phyloP scores from a whole-genome alignment of 2,797 vertebrate species.

The Brotula barbata region DNA sequence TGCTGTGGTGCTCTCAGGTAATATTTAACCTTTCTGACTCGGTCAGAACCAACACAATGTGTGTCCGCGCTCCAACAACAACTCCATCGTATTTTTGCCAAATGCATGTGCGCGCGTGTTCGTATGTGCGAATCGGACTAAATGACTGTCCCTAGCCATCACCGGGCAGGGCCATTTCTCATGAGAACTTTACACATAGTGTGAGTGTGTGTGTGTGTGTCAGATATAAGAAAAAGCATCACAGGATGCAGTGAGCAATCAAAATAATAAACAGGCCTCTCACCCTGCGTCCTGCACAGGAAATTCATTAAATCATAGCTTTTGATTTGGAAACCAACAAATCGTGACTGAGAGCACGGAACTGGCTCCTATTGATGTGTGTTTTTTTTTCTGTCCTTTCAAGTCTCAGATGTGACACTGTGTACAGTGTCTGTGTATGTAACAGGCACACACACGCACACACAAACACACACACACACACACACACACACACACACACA shows the following conservation, averaged over 20 bases:
- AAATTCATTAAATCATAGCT: slow-evolving; percentile 84
- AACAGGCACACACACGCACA: slow-evolving; percentile 52
- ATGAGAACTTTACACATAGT: slow-evolving; percentile 77
- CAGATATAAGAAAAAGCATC: slow-evolving; percentile 77
- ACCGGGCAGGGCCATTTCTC: slow-evolving; percentile 71
- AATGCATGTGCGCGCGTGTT: slow-evolving; percentile 35
- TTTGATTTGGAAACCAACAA: slow-evolving; percentile 84
- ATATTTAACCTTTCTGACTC: slow-evolving; percentile 72
- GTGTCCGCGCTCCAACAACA: slow-evolving; percentile 61
- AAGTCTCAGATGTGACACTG: slow-evolving; percentile 72
- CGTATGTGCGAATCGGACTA: slow-evolving; percentile 18
- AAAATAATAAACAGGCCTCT: slow-evolving; percentile 82
- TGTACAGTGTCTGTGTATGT: slow-evolving; percentile 76
- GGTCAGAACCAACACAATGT: slow-evolving; percentile 70
- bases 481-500: slow-evolving; percentile 30
- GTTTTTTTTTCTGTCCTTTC: slow-evolving; percentile 74
- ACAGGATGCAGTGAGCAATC: slow-evolving; percentile 81
- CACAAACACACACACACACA: slow-evolving; percentile 32
- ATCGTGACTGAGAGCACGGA: slow-evolving; percentile 78
- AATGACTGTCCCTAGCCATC: slow-evolving; percentile 41
- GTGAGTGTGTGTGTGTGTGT: slow-evolving; percentile 70
- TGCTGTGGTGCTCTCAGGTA: slow-evolving; percentile 67
- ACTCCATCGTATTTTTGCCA: slow-evolving; percentile 66
- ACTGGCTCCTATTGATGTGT: slow-evolving; percentile 78
- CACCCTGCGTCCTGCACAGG: slow-evolving; percentile 73